Percentiles rank a stretch among this genome's conserved stretches.
Evolutionary conservation across 2,888 invertebrate species (phyloP).

Genomic region (Dastarcus helophoroides): DNA sequence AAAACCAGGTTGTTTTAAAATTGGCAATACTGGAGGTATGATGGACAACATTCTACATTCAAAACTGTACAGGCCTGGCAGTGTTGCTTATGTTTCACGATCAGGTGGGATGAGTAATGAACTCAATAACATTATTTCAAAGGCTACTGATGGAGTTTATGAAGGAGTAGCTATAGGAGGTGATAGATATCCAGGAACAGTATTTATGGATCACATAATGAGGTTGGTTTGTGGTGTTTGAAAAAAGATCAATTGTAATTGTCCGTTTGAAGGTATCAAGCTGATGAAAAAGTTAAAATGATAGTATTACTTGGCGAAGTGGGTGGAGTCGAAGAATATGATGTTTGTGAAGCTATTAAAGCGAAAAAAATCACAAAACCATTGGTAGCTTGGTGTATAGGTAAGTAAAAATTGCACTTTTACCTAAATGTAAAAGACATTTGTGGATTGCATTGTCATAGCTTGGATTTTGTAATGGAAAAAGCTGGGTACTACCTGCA

Average conservation of each 20-base stretch:
- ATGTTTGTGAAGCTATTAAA: slow-evolving; percentile 80
- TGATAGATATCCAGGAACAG: slow-evolving; percentile 95
- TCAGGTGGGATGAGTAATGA: slow-evolving; percentile 99
- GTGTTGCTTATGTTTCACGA: slow-evolving; percentile 95
- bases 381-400: slow-evolving; percentile 97
- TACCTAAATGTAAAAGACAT: slow-evolving; percentile 51
- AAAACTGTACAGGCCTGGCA: slow-evolving; percentile 90
- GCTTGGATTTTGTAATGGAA: too few species aligned
- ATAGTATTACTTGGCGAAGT: slow-evolving; percentile 94
- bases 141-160: slow-evolving; percentile 92
- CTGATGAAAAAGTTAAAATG: slow-evolving; percentile 79
- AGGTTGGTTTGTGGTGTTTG: slow-evolving; percentile 44
- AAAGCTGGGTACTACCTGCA: too few species aligned
- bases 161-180: slow-evolving; percentile 98
- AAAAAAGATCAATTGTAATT: slow-evolving; percentile 1
- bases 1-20: slow-evolving; percentile 95
- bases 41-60: slow-evolving; percentile 98
- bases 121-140: slow-evolving; percentile 93
- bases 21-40: slow-evolving; percentile 99
- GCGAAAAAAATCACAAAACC: slow-evolving; percentile 80
- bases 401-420: slow-evolving; percentile 39
- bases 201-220: slow-evolving; percentile 94
- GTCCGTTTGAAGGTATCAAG: slow-evolving; percentile 43
- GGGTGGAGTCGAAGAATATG: slow-evolving; percentile 97
- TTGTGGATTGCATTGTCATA: too few species aligned